Base-by-base conservation (phyloP, 2,888 invertebrate genomes). In the Ochropleura plecta region DNA sequence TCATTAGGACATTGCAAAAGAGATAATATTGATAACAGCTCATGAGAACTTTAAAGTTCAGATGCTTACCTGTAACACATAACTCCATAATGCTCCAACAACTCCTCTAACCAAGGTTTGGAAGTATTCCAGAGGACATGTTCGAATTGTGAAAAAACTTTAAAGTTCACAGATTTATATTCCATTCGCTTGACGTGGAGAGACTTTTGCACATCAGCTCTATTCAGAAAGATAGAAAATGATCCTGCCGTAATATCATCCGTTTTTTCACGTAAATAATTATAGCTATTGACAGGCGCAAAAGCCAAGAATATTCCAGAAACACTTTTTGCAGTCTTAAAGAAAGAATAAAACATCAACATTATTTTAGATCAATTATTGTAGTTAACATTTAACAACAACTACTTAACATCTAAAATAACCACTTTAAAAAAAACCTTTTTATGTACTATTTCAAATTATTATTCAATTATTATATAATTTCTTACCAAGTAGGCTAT, bases 101-200 rank as follows among this genome's bases (percentile, higher is more conserved):
- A 55, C 44, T 81, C 80, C 55, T 88, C 87, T 8, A 86, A 30
- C 85, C 87, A 86, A 14, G 81, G 85, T 69, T 88, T 87, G 0
- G 76, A 79, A 20, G 83, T 78, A 0, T 30, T 30, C 30, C 30
- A 30, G 30, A 30, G 30, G 30, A 30, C 30, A 30, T 30, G 30
- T 30, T 30, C 30, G 30, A 30, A 30, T 30, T 30, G 30, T 30
- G 30, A 30, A 30, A 30, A 30, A 30, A 30, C 30, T 30, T 30
- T 30, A 30, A 30, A 30, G 30, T 30, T 30, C 1, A 30, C 1
- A 30, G 30, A 30, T 30, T 30, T 30, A 30, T 30, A 30, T 30
- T 30, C 30, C 30, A 30, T 30, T 30, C 30, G 30, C 7, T 78
- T 85, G 5, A 76, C 86, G 20, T 87, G 86, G 20, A 86, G 73